Percentiles rank a stretch among this genome's conserved stretches.
Evolutionary conservation across 2,797 vertebrate species (phyloP).

Genomic region (Crocodylus rhombifer): DNA sequence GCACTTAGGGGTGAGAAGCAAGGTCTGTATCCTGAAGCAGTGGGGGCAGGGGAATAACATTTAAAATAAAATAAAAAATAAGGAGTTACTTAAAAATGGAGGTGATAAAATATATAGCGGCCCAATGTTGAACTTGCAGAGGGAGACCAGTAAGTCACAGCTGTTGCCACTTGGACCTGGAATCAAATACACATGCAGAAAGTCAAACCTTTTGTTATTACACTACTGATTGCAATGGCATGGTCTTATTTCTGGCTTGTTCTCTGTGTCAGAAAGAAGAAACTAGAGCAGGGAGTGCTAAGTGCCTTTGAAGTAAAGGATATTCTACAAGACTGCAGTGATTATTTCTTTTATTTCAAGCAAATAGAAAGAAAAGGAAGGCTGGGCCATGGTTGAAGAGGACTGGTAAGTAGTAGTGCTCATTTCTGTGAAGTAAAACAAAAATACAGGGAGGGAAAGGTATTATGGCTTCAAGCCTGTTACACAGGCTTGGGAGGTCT

Average conservation of each 20-base stretch:
- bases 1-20: neutral
- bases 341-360: neutral
- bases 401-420: neutral
- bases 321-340: neutral
- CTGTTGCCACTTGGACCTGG: neutral
- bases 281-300: neutral
- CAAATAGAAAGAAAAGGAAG: neutral
- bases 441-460: neutral
- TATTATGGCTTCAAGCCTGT: neutral
- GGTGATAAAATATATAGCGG: neutral
- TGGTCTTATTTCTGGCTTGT: too few species aligned
- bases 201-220: neutral
- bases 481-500: neutral
- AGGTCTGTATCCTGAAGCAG: neutral
- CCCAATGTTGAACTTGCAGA: neutral
- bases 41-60: neutral
- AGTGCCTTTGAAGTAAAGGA: neutral
- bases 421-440: neutral
- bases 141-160: too few species aligned
- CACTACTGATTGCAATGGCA: too few species aligned
- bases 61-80: neutral
- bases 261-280: neutral
- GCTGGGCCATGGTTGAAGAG: neutral
- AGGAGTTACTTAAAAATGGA: neutral
- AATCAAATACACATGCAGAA: neutral